Percentiles rank a stretch among this genome's conserved stretches.
phyloP scores from a whole-genome alignment of 1,140 invertebrate genomes.

The Drosophila persimilis region DNA sequence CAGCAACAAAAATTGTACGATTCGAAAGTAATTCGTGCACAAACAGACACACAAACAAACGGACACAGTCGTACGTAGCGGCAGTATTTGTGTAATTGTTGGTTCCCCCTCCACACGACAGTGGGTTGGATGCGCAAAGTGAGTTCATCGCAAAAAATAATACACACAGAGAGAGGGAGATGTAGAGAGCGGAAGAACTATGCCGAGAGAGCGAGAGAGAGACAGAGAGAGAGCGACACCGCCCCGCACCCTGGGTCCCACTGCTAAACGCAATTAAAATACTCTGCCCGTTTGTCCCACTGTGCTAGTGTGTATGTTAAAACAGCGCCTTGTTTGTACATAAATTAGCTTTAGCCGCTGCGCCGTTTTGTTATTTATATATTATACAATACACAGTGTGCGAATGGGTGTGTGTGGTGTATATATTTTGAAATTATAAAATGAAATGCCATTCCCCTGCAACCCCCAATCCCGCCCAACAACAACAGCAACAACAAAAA shows the following conservation, averaged over 20 bases:
- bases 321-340: slow-evolving; percentile 78
- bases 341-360: slow-evolving; percentile 65
- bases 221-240: slow-evolving; percentile 26
- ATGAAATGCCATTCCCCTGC: slow-evolving; percentile 4
- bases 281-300: slow-evolving; percentile 39
- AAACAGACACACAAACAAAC: slow-evolving; percentile 42
- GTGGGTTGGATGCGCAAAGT: slow-evolving; percentile 65
- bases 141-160: slow-evolving; percentile 81
- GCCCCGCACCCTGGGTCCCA: slow-evolving; percentile 36
- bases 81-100: slow-evolving; percentile 52
- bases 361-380: slow-evolving; percentile 26
- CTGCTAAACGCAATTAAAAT: slow-evolving; percentile 55
- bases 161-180: slow-evolving; percentile 48
- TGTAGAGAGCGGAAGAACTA: neutral
- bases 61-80: slow-evolving; percentile 5
- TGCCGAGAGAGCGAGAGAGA: slow-evolving; percentile 4
- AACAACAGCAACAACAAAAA: slow-evolving; percentile 8
- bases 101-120: slow-evolving; percentile 23
- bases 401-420: slow-evolving; percentile 9
- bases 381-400: slow-evolving; percentile 32
- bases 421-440: slow-evolving; percentile 49
- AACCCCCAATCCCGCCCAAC: neutral
- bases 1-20: slow-evolving; percentile 38
- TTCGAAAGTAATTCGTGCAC: slow-evolving; percentile 72
- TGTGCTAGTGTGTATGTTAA: slow-evolving; percentile 56